Evolutionary conservation across 2,888 invertebrate genomes (phyloP).

Genomic region (Julus scandinavius): DNA sequence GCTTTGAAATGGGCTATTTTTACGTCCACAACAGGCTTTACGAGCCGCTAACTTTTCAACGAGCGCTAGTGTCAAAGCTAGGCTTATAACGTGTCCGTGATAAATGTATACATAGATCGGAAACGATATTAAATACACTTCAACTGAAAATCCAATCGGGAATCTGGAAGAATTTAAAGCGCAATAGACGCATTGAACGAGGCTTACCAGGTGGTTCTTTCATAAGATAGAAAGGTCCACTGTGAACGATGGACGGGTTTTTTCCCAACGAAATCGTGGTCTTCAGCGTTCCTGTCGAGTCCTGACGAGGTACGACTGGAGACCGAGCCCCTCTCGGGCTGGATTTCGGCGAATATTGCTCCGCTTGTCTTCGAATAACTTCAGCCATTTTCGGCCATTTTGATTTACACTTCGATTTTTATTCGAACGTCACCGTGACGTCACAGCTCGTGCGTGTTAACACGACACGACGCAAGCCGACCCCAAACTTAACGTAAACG

Average conservation of each 20-base stretch:
- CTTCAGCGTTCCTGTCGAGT: conserved; percentile 96
- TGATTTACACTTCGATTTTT: conserved; percentile 20
- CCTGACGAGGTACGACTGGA: conserved; percentile 94
- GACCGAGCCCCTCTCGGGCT: conserved; percentile 93
- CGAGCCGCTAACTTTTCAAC: no score
- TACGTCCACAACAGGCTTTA: no score
- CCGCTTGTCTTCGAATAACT: conserved; percentile 73
- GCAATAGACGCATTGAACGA: background rate
- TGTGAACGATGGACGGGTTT: conserved; percentile 96
- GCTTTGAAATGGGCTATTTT: no score
- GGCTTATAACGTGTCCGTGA: no score
- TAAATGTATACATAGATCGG: no score
- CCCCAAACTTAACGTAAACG: no score
- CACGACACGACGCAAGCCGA: no score
- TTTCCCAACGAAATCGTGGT: conserved; percentile 97
- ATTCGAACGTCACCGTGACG: background rate
- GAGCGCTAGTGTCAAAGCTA: no score
- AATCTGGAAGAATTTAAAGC: background rate
- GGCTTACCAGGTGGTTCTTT: conserved; percentile 90
- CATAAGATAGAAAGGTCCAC: conserved; percentile 98
- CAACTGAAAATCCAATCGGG: no score
- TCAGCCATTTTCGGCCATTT: conserved; percentile 58
- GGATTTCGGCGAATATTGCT: conserved; percentile 94
- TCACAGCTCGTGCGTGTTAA: background rate
- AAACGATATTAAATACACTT: no score